Evolutionary conservation across 2,797 vertebrate species (phyloP), one percentile per base, ranked within the genome.

Genomic region (Psittacula derbiana): DNA sequence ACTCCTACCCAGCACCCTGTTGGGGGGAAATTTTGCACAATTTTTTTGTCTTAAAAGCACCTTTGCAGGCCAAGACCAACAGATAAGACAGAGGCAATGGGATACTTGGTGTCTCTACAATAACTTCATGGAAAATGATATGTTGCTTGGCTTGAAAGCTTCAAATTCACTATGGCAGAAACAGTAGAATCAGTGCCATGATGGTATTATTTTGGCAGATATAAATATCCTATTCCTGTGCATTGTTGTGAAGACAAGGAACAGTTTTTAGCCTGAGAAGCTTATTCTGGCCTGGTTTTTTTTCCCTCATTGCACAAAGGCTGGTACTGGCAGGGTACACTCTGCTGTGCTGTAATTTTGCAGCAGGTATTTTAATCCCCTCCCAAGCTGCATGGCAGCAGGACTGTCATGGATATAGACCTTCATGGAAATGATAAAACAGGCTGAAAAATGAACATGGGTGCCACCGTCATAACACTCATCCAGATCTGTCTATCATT

Each of bases 391-490:
- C 16, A 43, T 2, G 50, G 46, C 87, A 94, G 57, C 46, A 74
- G 65, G 84, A 49, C 65, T 87, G 65, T 69, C 58, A 16, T 12
- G 79, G 79, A 78, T 71, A 43, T 44, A 61, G 82, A 86, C 46
- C 72, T 91, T 80, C 41, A 47, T 0, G 2, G 87, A 88, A 66
- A 47, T 9, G 31, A 88, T 72, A 61, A 83, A 94, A 71, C 44
- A 85, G 79, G 65, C 73, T 94, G 70, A 92, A 79, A 95, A 94
- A 86, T 49, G 87, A 92, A 43, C 46, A 41, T 7, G 49, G 84
- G 71, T 47, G 41, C 36, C 53, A 75, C 84, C 79, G 76, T 72
- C 62, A 36, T 8, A 76, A 41, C 41, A 12, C 33, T 70, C 62
- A 50, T 72, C 43, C 60, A 88, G 58, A 76, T 52, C 70, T 90